A percentile compares a stretch with the other conserved stretches of the same genome.
Evolutionary conservation across 2,888 invertebrate species (phyloP).

Genomic region (Caenorhabditis macrosperma): DNA sequence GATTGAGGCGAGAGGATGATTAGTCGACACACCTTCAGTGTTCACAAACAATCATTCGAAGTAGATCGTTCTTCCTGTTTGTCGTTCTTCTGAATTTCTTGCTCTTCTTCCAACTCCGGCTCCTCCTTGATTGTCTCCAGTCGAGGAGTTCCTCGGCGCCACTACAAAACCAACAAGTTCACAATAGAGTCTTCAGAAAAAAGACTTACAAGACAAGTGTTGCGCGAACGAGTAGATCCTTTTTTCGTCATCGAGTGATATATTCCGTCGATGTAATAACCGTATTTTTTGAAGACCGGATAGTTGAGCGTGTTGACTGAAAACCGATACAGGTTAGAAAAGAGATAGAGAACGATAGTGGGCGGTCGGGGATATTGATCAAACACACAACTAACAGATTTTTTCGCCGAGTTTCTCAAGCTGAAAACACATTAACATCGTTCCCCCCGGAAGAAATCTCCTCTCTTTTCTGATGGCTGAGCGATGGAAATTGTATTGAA

Average conservation of each 20-base stretch:
- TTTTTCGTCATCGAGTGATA: slow-evolving; percentile 44
- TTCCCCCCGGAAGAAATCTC: not conserved
- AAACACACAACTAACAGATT: too few species aligned
- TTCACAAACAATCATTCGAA: too few species aligned
- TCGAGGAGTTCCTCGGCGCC: slow-evolving; percentile 38
- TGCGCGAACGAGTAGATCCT: slow-evolving; percentile 25
- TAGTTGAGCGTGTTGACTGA: slow-evolving; percentile 46
- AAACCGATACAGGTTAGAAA: not conserved
- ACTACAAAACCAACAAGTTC: slow-evolving; percentile 13
- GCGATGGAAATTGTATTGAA: not conserved
- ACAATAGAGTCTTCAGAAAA: not conserved
- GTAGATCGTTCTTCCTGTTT: not conserved
- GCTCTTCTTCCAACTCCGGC: slow-evolving; percentile 20
- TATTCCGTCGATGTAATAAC: slow-evolving; percentile 27
- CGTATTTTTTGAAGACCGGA: slow-evolving; percentile 45
- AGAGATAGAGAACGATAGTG: too few species aligned
- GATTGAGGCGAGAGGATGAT: not conserved
- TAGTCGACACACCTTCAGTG: too few species aligned
- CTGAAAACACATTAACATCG: too few species aligned
- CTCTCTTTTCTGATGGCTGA: not conserved
- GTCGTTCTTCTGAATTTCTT: not conserved
- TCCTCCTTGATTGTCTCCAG: slow-evolving; percentile 38
- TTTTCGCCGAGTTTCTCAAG: too few species aligned
- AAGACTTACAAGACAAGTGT: slow-evolving; percentile 26
- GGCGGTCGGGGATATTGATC: too few species aligned